Evolutionary conservation across 2,888 invertebrate genomes (phyloP).

Genomic region (Cheilosia soror): DNA sequence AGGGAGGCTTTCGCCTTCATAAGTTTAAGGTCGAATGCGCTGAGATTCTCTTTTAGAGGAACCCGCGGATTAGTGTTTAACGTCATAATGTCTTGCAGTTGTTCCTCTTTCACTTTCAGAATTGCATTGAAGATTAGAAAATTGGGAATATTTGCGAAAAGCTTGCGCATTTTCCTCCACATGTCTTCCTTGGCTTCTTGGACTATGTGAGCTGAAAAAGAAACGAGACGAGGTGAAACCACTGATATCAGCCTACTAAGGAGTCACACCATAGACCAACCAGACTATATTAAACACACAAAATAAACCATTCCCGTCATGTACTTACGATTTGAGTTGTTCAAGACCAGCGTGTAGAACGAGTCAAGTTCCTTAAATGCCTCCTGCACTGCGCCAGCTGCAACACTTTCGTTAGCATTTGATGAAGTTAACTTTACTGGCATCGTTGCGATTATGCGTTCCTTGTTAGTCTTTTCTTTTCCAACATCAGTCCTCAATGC

Average conservation of each 20-base stretch:
- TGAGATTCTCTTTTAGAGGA: slow-evolving; percentile 75
- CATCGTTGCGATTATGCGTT: slow-evolving; percentile 79
- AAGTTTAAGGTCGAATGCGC: slow-evolving; percentile 79
- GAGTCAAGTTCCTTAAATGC: slow-evolving; percentile 79
- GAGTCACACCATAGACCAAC: too few relatives aligned
- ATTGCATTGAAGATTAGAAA: slow-evolving; percentile 80
- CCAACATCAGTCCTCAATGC: slow-evolving; percentile 77
- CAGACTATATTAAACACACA: too few relatives aligned
- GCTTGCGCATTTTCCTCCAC: slow-evolving; percentile 80
- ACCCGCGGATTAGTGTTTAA: slow-evolving; percentile 77
- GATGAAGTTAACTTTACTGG: slow-evolving; percentile 79
- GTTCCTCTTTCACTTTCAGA: slow-evolving; percentile 80
- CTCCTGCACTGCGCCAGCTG: slow-evolving; percentile 78
- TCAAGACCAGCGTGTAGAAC: slow-evolving; percentile 79
- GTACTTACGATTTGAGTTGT: slow-evolving; percentile 76
- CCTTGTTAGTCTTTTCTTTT: slow-evolving; percentile 78
- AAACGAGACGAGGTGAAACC: not conserved
- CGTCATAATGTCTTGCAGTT: slow-evolving; percentile 80
- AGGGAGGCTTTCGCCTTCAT: slow-evolving; percentile 80
- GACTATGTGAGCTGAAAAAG: slow-evolving; percentile 74
- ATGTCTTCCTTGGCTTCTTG: slow-evolving; percentile 79
- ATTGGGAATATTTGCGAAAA: slow-evolving; percentile 81
- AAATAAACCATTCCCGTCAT: too few relatives aligned
- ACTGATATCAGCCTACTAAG: too few relatives aligned
- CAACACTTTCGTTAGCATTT: slow-evolving; percentile 80